Base-by-base conservation (phyloP, 2,113 vertebrate species). In the Benitochromis conjunctus region DNA sequence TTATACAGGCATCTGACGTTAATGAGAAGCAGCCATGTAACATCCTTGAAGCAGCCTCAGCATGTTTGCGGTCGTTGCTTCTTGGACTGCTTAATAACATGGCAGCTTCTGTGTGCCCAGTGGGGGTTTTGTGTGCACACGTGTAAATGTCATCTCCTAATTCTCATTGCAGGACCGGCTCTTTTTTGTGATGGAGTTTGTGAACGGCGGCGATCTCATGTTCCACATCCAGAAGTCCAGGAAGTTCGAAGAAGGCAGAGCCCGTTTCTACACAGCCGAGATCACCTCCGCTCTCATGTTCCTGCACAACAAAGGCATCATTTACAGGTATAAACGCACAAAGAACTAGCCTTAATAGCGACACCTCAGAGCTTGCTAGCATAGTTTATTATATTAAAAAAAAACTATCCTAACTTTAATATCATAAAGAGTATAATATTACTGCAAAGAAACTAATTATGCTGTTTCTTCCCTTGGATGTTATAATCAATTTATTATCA, bases 151-250 rank as follows among this genome's bases (percentile, higher is more conserved):
- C 57, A 77, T 84, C 48, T 78, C 31, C 31, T 62, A 7, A 62
- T 80, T 87, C 5, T 18, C 8, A 64, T 2, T 51, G 19, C 92
- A 99, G 99, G 98, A 99, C 82, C 98, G 98, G 18, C 96, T 99
- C 82, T 99, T 99, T 96, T 99, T 99, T 11, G 98, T 99, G 93
- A 99, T 99, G 99, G 98, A 99, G 95, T 99, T 99, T 86, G 99
- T 99, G 78, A 99, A 99, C 1, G 99, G 98, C 0, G 98, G 98
- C 0, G 98, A 99, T 85, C 93, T 99, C 89, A 99, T 99, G 99
- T 99, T 99, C 94, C 99, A 99, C 93, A 99, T 99, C 88, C 99
- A 99, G 96, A 99, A 99, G 94, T 99, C 98, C 1, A 97, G 98
- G 66, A 98, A 98, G 85, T 99, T 99, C 43, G 98, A 99, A 2